Conservation (phyloP, 2,113 vertebrate species). For the Tringa solitaria region DNA sequence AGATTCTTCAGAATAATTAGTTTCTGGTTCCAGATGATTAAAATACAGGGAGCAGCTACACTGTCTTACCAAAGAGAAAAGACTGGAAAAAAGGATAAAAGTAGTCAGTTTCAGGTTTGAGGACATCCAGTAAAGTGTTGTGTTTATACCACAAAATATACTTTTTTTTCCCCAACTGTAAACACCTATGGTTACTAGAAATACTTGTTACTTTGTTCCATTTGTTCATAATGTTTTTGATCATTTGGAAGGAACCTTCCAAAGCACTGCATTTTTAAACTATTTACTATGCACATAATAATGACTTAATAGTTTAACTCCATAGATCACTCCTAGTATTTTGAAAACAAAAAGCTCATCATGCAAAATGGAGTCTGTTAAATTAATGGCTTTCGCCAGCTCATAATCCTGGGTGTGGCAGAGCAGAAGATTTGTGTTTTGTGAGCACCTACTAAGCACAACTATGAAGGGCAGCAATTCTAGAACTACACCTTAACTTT, state of each 20-base stretch:
- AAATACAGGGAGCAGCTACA: not conserved
- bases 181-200: not conserved
- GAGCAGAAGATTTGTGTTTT: not conserved
- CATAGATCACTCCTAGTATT: not conserved
- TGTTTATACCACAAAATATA: not conserved
- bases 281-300: not conserved
- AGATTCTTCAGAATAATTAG: not conserved
- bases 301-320: not conserved
- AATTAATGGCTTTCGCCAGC: constrained; percentile 17
- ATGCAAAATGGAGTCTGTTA: constrained; percentile 29
- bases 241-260: not conserved
- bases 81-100: not conserved
- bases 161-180: not conserved
- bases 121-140: not conserved
- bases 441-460: not conserved
- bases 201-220: not conserved
- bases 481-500: not conserved
- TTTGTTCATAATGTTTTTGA: not conserved
- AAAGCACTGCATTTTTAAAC: not conserved
- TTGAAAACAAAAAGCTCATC: not conserved
- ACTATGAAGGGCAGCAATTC: not conserved
- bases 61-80: not conserved
- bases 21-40: not conserved
- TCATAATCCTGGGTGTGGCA: constrained; percentile 12
- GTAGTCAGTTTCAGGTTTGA: not conserved